Conservation (phyloP, 2,797 vertebrate genomes). For the Enteromius mattozi region DNA sequence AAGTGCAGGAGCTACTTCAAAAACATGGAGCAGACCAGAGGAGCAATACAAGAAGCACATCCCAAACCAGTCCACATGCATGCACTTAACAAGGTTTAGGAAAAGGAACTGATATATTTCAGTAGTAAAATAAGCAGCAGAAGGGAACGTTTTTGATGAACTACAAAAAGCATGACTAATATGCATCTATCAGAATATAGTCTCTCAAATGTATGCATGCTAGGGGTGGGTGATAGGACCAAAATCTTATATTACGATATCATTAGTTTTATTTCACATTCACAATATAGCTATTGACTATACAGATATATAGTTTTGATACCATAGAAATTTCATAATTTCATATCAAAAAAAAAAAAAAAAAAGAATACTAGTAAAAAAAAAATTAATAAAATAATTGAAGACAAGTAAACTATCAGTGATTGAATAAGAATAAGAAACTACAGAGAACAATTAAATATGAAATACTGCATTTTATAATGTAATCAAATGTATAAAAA, state of each 20-base stretch:
- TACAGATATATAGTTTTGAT: neutral
- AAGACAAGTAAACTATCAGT: neutral
- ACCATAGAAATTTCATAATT: no score
- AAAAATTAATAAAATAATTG: no score
- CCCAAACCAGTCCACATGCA: constrained; percentile 37
- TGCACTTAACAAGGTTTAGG: neutral
- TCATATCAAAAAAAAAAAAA: no score
- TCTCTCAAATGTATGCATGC: constrained; percentile 5
- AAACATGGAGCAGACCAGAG: constrained; percentile 7
- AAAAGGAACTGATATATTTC: neutral
- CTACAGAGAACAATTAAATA: no score
- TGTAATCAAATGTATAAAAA: no score
- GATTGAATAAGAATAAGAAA: neutral
- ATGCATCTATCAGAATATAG: neutral
- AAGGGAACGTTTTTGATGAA: neutral
- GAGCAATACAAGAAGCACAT: neutral
- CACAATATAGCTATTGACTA: neutral
- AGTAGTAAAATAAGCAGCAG: constrained; percentile 14
- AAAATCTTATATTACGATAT: neutral
- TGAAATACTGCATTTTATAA: no score
- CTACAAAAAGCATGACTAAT: constrained; percentile 9
- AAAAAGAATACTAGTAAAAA: no score
- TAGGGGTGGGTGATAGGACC: neutral
- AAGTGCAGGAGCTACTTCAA: neutral
- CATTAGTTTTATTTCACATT: neutral